These are phyloP conservation scores for Hippopotamus amphibius DNA, from an alignment of 2,113 vertebrate genomes.

Conservation along the genomic window DNA sequence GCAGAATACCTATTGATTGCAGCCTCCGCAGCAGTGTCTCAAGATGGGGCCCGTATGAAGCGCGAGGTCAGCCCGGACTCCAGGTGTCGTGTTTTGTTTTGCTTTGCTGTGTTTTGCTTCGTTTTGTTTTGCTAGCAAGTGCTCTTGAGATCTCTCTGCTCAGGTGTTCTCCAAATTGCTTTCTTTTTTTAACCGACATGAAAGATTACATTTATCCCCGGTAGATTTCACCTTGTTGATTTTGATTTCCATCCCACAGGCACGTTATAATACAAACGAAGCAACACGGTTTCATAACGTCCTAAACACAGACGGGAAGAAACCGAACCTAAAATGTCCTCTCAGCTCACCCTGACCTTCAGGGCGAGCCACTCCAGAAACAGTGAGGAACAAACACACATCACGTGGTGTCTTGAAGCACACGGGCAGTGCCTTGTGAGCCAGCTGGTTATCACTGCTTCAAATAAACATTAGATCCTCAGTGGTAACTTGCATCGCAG, in stretches of 20 bases:
- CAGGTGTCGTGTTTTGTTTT: neutral
- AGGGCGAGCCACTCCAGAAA: neutral
- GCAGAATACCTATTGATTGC: neutral
- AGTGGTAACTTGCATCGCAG: fast-evolving
- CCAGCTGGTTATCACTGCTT: neutral
- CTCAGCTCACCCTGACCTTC: neutral
- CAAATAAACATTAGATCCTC: neutral
- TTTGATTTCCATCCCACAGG: neutral
- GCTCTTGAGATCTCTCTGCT: neutral
- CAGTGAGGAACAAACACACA: neutral
- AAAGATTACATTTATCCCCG: neutral
- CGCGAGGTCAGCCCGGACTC: neutral
- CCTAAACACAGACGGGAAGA: neutral
- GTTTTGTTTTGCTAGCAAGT: neutral
- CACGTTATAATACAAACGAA: neutral
- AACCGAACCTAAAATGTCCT: no score
- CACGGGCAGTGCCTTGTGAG: fast-evolving
- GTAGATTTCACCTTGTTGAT: neutral
- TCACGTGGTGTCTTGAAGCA: fast-evolving
- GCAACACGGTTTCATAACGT: fast-evolving
- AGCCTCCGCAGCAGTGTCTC: fast-evolving
- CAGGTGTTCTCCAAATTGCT: neutral
- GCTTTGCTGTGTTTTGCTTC: neutral
- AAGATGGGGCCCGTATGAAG: fast-evolving
- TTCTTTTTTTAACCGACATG: neutral